Evolutionary conservation across 2,797 vertebrate genomes (phyloP), one percentile per base, ranked within the genome.

Genomic region (Acanthurus leucopareius): DNA sequence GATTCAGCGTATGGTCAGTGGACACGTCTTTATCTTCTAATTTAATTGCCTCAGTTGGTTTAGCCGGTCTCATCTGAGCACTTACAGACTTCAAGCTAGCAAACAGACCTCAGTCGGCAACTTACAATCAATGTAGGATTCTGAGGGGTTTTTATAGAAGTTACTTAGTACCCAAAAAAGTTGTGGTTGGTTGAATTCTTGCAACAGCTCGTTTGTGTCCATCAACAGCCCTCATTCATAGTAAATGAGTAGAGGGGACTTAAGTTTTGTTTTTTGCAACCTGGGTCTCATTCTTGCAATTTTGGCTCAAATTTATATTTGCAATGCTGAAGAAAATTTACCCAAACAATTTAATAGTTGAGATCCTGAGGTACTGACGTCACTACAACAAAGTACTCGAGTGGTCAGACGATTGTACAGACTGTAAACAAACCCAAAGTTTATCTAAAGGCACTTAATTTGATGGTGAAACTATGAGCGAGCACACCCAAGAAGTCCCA

Each of bases 1-100:
- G 95, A 97, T 79, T 96, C 96, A 0, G 95, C 96, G 35, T 97
- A 97, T 62, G 97, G 97, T 98, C 89, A 97, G 96, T 96, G 82
- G 17, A 68, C 56, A 48, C n/a, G 60, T 68, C 40, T 82, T 74
- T 69, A 7, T 54, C 15, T 75, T 65, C 54, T 5, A 19, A 22
- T 47, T 65, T 48, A 69, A 4, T 72, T 16, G 19, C 54, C 67
- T 47, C 56, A 51, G 35, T 59, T 51, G 58, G 47, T 48, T 53
- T 11, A 74, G 51, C 47, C 14, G 48, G 35, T 59, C 20, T 5
- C 49, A 48, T 17, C 63, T 32, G 38, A 69, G 40, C 57, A 32
- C 62, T 20, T 62, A 61, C 44, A 17, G 8, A 20, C 25, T 15
- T 11, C 45, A 45, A 2, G 10, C 32, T 45, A 25, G 19, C n/a